Conservation (phyloP, 2,113 vertebrate species). For the Perccottus glenii region DNA sequence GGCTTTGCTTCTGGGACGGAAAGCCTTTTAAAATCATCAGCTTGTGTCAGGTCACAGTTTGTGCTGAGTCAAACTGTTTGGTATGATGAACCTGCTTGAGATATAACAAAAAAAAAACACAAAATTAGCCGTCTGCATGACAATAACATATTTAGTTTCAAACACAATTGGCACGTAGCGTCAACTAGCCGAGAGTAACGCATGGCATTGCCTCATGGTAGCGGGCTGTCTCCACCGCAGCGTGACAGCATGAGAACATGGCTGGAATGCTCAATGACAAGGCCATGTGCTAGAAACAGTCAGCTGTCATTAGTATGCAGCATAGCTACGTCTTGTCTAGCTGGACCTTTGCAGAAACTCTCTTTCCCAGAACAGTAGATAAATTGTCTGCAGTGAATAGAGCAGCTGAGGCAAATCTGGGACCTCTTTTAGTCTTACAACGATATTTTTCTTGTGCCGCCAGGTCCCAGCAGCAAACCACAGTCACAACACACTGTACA, state of each 20-base stretch:
- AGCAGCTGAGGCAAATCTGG: conserved; percentile 59
- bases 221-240: conserved; percentile 46
- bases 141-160: conserved; percentile 37
- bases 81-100: conserved; percentile 1
- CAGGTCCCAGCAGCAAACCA: conserved; percentile 26
- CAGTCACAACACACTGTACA: conserved; percentile 16
- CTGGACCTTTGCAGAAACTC: conserved; percentile 68
- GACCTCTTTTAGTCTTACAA: conserved; percentile 31
- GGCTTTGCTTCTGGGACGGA: background rate
- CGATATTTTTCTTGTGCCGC: conserved; percentile 23
- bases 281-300: conserved; percentile 50
- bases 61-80: conserved; percentile 32
- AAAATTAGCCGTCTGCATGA: conserved; percentile 25
- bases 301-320: conserved; percentile 72
- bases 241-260: conserved; percentile 64
- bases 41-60: conserved; percentile 30
- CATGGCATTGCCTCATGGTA: conserved; percentile 26
- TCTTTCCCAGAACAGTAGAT: conserved; percentile 56
- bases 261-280: conserved; percentile 69
- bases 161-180: conserved; percentile 18
- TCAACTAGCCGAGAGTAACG: conserved; percentile 11
- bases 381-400: conserved; percentile 63
- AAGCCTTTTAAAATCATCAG: conserved; percentile 38
- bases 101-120: background rate
- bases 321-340: conserved; percentile 55